phyloP scores from a whole-genome alignment of 2,113 vertebrate species.

The Coreoperca whiteheadi region DNA sequence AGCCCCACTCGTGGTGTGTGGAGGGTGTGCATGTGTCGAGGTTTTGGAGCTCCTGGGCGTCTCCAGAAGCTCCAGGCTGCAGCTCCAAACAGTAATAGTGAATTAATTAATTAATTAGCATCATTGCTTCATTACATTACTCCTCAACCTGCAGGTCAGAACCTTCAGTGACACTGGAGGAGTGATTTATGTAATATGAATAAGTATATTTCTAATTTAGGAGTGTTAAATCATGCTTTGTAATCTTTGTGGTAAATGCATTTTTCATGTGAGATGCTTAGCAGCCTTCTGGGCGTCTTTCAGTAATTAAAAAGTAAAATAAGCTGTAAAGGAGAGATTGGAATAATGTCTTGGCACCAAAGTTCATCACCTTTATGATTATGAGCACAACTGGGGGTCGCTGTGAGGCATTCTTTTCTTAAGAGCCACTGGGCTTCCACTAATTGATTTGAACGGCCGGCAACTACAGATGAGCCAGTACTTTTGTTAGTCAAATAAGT shows the following conservation, averaged over 20 bases:
- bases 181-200: not conserved
- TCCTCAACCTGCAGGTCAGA: not conserved
- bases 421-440: not conserved
- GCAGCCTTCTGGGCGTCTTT: not conserved
- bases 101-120: not conserved
- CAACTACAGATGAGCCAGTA: not conserved
- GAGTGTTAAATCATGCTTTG: conserved; percentile 5
- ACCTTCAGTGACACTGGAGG: not conserved
- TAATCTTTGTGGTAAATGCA: not conserved
- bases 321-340: not conserved
- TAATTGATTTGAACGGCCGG: not conserved
- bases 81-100: conserved; percentile 8
- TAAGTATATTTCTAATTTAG: not conserved
- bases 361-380: not conserved
- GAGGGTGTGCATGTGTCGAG: not conserved
- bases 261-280: not conserved
- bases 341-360: not conserved
- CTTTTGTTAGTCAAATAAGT: not conserved
- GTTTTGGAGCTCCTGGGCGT: not conserved
- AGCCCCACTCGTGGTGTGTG: not conserved
- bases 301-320: conserved; percentile 9
- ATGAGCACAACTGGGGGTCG: rapidly evolving
- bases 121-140: not conserved
- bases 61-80: not conserved
- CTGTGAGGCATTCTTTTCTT: not conserved